Conservation (phyloP, 1,140 invertebrate species). For the Musca vetustissima region DNA sequence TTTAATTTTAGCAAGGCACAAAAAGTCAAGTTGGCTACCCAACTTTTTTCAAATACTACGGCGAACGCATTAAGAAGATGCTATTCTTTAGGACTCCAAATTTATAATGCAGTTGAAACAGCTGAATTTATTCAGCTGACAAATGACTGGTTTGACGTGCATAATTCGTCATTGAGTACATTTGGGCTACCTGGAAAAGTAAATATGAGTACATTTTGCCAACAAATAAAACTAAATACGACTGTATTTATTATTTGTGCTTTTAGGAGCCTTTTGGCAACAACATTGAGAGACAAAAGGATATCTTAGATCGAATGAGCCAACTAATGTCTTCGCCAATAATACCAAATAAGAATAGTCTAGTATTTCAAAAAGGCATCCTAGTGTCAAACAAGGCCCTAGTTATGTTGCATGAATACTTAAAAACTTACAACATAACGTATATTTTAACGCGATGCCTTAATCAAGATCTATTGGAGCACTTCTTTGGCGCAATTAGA, state of each 20-base stretch:
- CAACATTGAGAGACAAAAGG: no score
- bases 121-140: conserved; percentile 11
- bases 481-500: conserved; percentile 41
- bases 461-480: conserved; percentile 45
- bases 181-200: neutral
- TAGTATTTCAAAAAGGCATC: conserved; percentile 21
- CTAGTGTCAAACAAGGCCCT: conserved; percentile 2
- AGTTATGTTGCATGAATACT: neutral
- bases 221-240: neutral
- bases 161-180: neutral
- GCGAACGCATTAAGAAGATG: neutral
- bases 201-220: neutral
- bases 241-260: neutral
- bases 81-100: neutral
- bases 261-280: neutral
- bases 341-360: neutral
- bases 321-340: neutral
- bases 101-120: conserved; percentile 8
- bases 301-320: neutral
- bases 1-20: conserved; percentile 6
- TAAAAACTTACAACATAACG: conserved; percentile 25
- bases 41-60: no score
- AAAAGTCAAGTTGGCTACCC: conserved; percentile 7
- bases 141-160: conserved; percentile 19
- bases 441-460: conserved; percentile 39